Conservation (phyloP, 2,888 invertebrate genomes). For the Drosophila diplacantha region DNA sequence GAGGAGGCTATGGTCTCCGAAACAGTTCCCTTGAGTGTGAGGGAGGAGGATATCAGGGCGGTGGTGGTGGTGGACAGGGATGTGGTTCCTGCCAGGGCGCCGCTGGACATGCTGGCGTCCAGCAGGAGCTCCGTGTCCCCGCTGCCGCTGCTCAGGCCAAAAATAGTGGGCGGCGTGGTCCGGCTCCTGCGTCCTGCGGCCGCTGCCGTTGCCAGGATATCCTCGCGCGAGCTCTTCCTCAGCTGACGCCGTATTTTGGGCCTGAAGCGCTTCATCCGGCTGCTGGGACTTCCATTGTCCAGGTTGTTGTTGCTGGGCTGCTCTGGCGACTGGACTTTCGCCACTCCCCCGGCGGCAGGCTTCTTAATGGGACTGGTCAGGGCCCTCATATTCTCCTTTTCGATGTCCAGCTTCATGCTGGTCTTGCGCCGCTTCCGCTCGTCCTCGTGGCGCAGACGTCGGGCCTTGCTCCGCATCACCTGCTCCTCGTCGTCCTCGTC, state of each 20-base stretch:
- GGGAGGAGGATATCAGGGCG: conserved; percentile 20
- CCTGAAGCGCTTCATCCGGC: conserved; percentile 77
- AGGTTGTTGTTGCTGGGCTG: conserved; percentile 51
- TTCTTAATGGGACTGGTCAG: conserved; percentile 78
- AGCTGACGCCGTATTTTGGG: conserved; percentile 77
- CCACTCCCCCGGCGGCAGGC: conserved; percentile 25
- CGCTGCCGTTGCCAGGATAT: conserved; percentile 52
- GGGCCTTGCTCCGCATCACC: conserved; percentile 52
- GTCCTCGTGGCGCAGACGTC: conserved; percentile 82
- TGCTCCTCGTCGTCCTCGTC: conserved; percentile 80
- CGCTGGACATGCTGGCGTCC: conserved; percentile 64
- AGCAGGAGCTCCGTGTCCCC: conserved; percentile 68
- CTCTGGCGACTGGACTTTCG: conserved; percentile 69
- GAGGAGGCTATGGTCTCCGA: conserved; percentile 9
- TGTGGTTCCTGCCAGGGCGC: conserved; percentile 1
- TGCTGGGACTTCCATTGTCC: conserved; percentile 76
- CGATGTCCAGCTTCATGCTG: conserved; percentile 87
- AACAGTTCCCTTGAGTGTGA: conserved; percentile 21
- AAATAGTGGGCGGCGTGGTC: conserved; percentile 47
- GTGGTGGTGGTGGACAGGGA: conserved; percentile 11
- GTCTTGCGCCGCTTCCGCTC: conserved; percentile 85
- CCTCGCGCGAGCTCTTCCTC: conserved; percentile 74
- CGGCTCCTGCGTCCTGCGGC: conserved; percentile 60
- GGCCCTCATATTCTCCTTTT: conserved; percentile 80
- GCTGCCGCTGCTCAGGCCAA: conserved; percentile 56